These are phyloP conservation scores for Brachypteracias leptosomus DNA, from an alignment of 2,113 vertebrate genomes.

Conservation along the genomic window DNA sequence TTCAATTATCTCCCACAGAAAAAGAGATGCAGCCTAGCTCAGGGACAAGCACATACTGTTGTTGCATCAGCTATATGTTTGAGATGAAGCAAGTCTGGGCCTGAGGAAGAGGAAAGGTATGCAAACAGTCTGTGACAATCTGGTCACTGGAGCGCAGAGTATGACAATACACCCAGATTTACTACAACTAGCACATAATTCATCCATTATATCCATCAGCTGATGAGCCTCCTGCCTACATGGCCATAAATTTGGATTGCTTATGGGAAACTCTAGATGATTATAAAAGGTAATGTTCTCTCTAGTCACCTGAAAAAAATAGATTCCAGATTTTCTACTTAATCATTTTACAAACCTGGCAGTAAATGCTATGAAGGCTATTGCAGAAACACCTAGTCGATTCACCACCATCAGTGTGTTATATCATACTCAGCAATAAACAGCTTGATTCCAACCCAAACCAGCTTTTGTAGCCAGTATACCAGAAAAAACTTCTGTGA, in stretches of 20 bases:
- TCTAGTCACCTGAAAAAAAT: slow-evolving; percentile 54
- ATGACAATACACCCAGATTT: not conserved
- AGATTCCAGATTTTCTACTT: slow-evolving; percentile 57
- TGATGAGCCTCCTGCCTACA: not conserved
- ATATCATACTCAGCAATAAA: slow-evolving; percentile 48
- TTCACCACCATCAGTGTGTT: slow-evolving; percentile 54
- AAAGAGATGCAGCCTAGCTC: not conserved
- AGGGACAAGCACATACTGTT: not conserved
- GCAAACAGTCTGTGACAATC: slow-evolving; percentile 31
- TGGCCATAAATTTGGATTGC: slow-evolving; percentile 29
- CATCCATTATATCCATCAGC: slow-evolving; percentile 4
- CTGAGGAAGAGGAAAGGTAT: slow-evolving; percentile 1
- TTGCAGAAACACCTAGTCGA: slow-evolving; percentile 60
- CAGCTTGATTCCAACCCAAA: slow-evolving; percentile 49
- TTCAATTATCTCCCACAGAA: not conserved
- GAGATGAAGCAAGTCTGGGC: not conserved
- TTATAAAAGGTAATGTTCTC: slow-evolving; percentile 38
- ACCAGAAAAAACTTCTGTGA: slow-evolving; percentile 55
- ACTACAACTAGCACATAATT: not conserved
- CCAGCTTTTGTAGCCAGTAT: slow-evolving; percentile 35
- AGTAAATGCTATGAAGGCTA: slow-evolving; percentile 19
- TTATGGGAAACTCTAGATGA: slow-evolving; percentile 40
- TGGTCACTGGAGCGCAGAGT: slow-evolving; percentile 23
- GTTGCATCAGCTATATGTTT: not conserved
- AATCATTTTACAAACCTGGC: slow-evolving; percentile 47